Base-by-base conservation (phyloP, 2,888 invertebrate species). In the Girardia tigrina region DNA sequence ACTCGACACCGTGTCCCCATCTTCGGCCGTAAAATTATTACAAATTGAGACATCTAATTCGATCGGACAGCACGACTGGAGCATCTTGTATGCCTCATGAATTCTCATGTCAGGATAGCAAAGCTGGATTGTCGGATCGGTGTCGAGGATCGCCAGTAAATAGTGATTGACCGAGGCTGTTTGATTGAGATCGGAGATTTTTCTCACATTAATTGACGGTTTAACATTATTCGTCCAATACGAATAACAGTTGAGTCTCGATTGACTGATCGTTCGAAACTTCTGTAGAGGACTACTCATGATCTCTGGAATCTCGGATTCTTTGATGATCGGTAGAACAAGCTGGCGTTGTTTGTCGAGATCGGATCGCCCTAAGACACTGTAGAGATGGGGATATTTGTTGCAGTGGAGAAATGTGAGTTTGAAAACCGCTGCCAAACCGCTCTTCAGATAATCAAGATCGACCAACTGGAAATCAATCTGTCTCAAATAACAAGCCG, bases 41-140 rank as follows among this genome's bases (percentile, higher is more conserved):
- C 71, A 29, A 12, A 29, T 27, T 6, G 4, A 4, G n/a, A 23
- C 71, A 29, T 29, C 28, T 2, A 71, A n/a, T 23, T 71, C n/a
- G 71, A 71, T 29, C 20, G 28, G 71, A 71, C 29, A 28, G 26
- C 28, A 28, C 4, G 71, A 71, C 23, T 71, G 71, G 6, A 71
- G 2, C 28, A 71, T 27, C 20, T 29, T 27, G 26, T 71, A 71
- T 28, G 71, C 71, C 71, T 71, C 71, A 28, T 29, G 71, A 2
- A 71, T 71, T 14, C 71, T 27, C 8, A 71, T 6, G 26, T 71
- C 71, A 4, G 4, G 4, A 28, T 71, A 29, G 29, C 6, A 6
- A 4, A 71, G 26, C n/a, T 71, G 71, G n/a, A 71, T 28, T 4
- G 23, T 29, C 27, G 71, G 71, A 20, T 71, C 71, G 2, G 71